Percentiles rank a stretch among this genome's conserved stretches.
phyloP scores from a whole-genome alignment of 2,113 vertebrate species.

The Periophthalmus modestus region DNA sequence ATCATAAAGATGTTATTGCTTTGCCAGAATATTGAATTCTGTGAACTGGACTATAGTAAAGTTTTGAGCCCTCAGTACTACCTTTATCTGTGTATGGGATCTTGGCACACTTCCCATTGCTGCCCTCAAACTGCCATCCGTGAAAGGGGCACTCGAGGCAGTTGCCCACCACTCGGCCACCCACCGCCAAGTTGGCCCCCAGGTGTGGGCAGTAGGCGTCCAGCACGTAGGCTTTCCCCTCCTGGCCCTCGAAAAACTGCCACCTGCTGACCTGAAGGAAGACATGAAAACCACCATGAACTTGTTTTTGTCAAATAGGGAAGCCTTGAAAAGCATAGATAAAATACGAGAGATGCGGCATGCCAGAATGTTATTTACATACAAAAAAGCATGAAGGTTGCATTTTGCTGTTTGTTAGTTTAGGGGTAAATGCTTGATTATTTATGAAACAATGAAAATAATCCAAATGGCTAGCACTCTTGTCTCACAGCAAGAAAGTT shows the following conservation, averaged over 20 bases:
- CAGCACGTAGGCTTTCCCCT: slow-evolving; percentile 72
- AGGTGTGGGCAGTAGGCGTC: slow-evolving; percentile 84
- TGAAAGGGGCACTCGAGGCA: slow-evolving; percentile 85
- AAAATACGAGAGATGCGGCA: background rate
- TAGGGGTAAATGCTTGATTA: too few species aligned
- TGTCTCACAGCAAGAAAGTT: too few species aligned
- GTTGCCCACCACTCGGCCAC: slow-evolving; percentile 75
- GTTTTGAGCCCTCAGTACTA: slow-evolving; percentile 10
- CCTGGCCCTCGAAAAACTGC: slow-evolving; percentile 68
- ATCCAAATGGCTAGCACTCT: too few species aligned
- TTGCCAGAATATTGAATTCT: too few species aligned
- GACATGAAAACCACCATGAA: background rate
- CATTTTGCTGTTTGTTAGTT: too few species aligned
- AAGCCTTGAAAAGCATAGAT: background rate
- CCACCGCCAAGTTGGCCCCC: slow-evolving; percentile 78
- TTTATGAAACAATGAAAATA: too few species aligned
- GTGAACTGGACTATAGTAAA: too few species aligned
- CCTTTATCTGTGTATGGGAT: slow-evolving; percentile 80
- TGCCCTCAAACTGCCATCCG: slow-evolving; percentile 81
- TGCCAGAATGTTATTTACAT: background rate
- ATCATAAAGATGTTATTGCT: too few species aligned
- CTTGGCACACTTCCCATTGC: slow-evolving; percentile 76
- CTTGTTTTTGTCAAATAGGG: background rate
- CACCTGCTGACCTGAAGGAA: slow-evolving; percentile 71
- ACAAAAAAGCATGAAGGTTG: too few species aligned